A percentile compares a stretch with the other conserved stretches of the same genome.
phyloP scores from a whole-genome alignment of 2,797 vertebrate genomes.

The Falco columbarius region DNA sequence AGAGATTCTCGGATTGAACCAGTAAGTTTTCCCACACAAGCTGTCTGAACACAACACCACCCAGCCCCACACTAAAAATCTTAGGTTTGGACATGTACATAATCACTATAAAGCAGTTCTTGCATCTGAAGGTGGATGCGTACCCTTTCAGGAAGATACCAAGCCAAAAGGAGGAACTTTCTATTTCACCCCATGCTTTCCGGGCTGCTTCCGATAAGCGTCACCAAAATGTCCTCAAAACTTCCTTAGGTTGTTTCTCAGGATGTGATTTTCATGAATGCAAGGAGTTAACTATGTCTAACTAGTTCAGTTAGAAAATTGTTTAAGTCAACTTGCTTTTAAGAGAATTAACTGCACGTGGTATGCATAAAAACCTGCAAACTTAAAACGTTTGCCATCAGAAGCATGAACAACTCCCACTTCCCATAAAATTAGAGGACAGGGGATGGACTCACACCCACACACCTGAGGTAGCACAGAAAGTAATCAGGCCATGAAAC shows the following conservation, averaged over 20 bases:
- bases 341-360: background rate
- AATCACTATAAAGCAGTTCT: background rate
- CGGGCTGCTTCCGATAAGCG: background rate
- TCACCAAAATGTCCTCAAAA: background rate
- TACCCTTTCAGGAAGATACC: background rate
- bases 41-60: background rate
- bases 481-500: background rate
- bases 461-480: fast-evolving
- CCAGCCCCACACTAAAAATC: background rate
- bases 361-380: background rate
- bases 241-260: background rate
- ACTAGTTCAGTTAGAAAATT: background rate
- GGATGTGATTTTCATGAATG: background rate
- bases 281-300: background rate
- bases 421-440: background rate
- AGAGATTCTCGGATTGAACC: background rate
- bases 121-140: background rate
- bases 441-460: background rate
- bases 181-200: background rate
- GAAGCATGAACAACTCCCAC: background rate
- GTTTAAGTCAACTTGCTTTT: background rate
- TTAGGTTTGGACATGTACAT: background rate
- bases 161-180: background rate
- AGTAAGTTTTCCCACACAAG: background rate
- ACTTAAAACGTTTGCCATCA: background rate